Conservation (phyloP, 2,113 vertebrate species). For the Dicerorhinus sumatrensis region DNA sequence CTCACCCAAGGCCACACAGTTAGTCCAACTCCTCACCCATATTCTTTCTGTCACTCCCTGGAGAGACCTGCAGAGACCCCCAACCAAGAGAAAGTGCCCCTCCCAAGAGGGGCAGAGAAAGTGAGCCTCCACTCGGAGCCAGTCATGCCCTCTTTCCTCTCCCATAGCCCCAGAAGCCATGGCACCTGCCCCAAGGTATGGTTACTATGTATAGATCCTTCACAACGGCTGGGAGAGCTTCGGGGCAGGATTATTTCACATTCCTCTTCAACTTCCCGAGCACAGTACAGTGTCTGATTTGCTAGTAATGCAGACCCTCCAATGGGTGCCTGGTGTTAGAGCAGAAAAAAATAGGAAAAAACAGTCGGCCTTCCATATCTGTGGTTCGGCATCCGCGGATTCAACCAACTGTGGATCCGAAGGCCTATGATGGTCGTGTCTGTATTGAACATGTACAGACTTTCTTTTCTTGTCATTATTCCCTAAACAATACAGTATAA, state of each 20-base stretch:
- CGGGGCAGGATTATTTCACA: not conserved
- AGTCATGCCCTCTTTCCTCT: not conserved
- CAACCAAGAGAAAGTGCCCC: not conserved
- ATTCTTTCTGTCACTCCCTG: not conserved
- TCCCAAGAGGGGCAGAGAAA: not conserved
- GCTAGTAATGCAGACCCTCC: not conserved
- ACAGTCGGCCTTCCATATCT: too few species aligned
- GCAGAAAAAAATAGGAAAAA: not conserved
- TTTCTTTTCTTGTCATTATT: too few species aligned
- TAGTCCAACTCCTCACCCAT: not conserved
- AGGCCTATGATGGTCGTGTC: too few species aligned
- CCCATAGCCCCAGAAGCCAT: not conserved
- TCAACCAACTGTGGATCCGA: too few species aligned
- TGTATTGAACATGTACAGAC: too few species aligned
- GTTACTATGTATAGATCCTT: not conserved
- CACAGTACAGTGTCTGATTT: not conserved
- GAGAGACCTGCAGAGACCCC: not conserved
- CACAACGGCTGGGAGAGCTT: not conserved
- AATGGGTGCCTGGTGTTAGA: not conserved
- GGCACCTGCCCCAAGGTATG: not conserved
- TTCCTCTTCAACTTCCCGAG: not conserved
- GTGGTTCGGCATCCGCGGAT: too few species aligned
- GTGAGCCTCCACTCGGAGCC: not conserved
- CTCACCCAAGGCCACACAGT: not conserved
- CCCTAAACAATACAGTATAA: too few species aligned